phyloP scores from a whole-genome alignment of 2,797 vertebrate species.

The Xenopus petersii region DNA sequence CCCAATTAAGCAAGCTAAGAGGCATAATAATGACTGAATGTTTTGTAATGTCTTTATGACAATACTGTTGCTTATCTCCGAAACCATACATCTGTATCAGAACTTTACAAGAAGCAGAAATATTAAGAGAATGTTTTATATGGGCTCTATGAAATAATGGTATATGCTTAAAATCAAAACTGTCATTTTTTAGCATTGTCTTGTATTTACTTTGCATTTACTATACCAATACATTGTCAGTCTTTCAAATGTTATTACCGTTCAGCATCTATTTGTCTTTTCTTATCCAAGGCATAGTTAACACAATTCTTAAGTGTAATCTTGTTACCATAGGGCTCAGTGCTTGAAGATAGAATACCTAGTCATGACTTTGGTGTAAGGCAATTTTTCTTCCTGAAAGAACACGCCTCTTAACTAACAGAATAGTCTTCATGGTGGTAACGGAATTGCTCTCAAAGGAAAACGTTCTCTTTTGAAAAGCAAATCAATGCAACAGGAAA shows the following conservation, averaged over 20 bases:
- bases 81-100: too few species aligned
- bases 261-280: conserved; percentile 46
- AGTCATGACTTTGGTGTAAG: conserved; percentile 46
- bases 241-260: conserved; percentile 34
- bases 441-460: conserved; percentile 50
- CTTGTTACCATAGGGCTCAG: conserved; percentile 50
- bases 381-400: conserved; percentile 53
- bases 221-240: conserved; percentile 5
- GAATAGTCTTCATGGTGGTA: conserved; percentile 39
- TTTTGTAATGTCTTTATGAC: neutral
- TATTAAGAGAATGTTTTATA: too few species aligned
- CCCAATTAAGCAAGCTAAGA: too few species aligned
- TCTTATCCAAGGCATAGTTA: conserved; percentile 47
- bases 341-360: conserved; percentile 48
- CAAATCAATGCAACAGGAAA: conserved; percentile 41
- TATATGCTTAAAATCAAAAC: too few species aligned
- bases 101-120: too few species aligned
- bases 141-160: too few species aligned
- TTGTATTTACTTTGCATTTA: conserved; percentile 32
- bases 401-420: conserved; percentile 52
- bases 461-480: conserved; percentile 46
- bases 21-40: neutral
- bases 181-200: neutral
- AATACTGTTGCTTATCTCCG: too few species aligned
- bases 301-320: conserved; percentile 51